A percentile compares a stretch with the other conserved stretches of the same genome.
Evolutionary conservation across 2,888 invertebrate genomes (phyloP).

Genomic region (Polia nebulosa): DNA sequence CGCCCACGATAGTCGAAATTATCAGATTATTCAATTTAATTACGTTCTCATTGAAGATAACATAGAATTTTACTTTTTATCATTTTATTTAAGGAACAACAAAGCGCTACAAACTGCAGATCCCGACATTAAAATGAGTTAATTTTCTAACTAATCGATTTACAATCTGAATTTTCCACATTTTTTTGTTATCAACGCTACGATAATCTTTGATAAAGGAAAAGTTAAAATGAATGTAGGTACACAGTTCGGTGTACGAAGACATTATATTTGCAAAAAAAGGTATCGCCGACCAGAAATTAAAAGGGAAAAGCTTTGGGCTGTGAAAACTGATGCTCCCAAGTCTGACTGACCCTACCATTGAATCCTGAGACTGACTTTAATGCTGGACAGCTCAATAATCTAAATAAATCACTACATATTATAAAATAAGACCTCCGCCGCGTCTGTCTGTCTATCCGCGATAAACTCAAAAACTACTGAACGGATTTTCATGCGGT

Average conservation of each 20-base stretch:
- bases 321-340: too few species aligned
- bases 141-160: constrained; percentile 12
- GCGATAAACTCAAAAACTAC: too few species aligned
- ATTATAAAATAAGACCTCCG: too few species aligned
- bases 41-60: not conserved
- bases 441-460: too few species aligned
- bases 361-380: not conserved
- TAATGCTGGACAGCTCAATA: not conserved
- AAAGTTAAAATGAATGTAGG: not conserved
- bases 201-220: constrained; percentile 4
- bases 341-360: too few species aligned
- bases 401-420: too few species aligned
- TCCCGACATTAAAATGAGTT: constrained; percentile 3
- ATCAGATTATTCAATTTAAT: constrained; percentile 7
- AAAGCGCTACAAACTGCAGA: not conserved
- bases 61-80: not conserved
- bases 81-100: not conserved
- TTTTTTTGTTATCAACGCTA: constrained; percentile 20
- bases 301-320: too few species aligned
- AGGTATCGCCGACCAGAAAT: not conserved
- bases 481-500: too few species aligned
- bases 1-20: not conserved
- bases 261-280: not conserved
- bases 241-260: not conserved
- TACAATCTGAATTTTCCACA: not conserved